Percentiles rank a stretch among this genome's conserved stretches.
Evolutionary conservation across 1,140 invertebrate species (phyloP).

Genomic region (Plectus sambesii): DNA sequence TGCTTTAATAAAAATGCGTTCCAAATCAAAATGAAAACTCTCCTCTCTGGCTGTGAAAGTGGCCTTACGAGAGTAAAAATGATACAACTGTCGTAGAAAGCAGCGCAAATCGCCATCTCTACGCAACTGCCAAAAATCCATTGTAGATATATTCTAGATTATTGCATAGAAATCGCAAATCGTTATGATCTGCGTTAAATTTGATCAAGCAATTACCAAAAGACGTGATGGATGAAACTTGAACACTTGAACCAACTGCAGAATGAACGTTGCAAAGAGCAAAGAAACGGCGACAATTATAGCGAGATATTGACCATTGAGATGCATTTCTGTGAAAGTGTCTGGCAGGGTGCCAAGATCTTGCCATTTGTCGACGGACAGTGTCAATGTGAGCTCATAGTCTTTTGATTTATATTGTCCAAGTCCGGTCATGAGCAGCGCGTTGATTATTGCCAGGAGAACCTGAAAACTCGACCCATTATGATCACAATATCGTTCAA

Average conservation of each 20-base stretch:
- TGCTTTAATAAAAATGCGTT: no score
- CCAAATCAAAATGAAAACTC: no score
- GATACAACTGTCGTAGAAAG: slow-evolving; percentile 20
- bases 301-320: slow-evolving; percentile 25
- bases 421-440: slow-evolving; percentile 36
- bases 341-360: slow-evolving; percentile 27
- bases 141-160: slow-evolving; percentile 24
- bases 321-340: slow-evolving; percentile 31
- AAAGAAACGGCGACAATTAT: slow-evolving; percentile 21
- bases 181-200: neutral
- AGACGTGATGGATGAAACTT: slow-evolving; percentile 16
- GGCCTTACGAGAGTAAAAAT: slow-evolving; percentile 26
- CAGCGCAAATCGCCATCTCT: slow-evolving; percentile 14
- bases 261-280: slow-evolving; percentile 20
- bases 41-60: no score
- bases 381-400: neutral
- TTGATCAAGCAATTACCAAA: slow-evolving; percentile 16
- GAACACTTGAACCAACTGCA: slow-evolving; percentile 25
- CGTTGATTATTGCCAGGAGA: slow-evolving; percentile 29
- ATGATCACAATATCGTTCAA: no score
- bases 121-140: no score
- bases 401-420: slow-evolving; percentile 37
- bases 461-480: slow-evolving; percentile 17
- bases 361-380: slow-evolving; percentile 28
- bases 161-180: slow-evolving; percentile 15